Percentiles rank a stretch among this genome's conserved stretches.
phyloP scores from a whole-genome alignment of 2,888 invertebrate genomes.

The Punctoribates punctum region DNA sequence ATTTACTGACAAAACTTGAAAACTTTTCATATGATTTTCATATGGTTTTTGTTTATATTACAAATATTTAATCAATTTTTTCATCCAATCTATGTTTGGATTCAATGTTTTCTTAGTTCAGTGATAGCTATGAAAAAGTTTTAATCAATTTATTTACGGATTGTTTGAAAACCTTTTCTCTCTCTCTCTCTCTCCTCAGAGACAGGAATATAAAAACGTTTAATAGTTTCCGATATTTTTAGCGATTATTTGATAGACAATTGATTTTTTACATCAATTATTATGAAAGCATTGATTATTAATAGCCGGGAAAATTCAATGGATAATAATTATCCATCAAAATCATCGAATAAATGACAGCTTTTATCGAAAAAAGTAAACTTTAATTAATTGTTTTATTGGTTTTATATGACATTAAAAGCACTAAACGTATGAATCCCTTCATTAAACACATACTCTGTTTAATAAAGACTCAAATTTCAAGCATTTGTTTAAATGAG shows the following conservation, averaged over 20 bases:
- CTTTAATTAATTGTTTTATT: constrained; percentile 3
- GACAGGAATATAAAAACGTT: background rate
- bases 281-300: background rate
- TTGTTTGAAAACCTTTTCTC: too few species aligned
- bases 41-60: background rate
- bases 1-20: constrained; percentile 3
- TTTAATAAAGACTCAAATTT: background rate
- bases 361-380: background rate
- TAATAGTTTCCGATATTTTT: background rate
- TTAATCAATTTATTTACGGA: too few species aligned
- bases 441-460: constrained; percentile 3
- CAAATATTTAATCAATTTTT: background rate
- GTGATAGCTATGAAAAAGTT: background rate
- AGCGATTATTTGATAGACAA: background rate
- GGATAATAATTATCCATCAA: background rate
- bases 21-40: background rate
- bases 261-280: background rate
- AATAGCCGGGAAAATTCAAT: background rate
- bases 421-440: background rate
- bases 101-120: too few species aligned
- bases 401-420: background rate
- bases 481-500: too few species aligned
- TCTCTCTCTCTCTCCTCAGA: background rate
- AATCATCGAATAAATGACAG: background rate
- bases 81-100: too few species aligned